Base-by-base conservation (phyloP, 2,797 vertebrate genomes). In the Phrynocephalus forsythii region DNA sequence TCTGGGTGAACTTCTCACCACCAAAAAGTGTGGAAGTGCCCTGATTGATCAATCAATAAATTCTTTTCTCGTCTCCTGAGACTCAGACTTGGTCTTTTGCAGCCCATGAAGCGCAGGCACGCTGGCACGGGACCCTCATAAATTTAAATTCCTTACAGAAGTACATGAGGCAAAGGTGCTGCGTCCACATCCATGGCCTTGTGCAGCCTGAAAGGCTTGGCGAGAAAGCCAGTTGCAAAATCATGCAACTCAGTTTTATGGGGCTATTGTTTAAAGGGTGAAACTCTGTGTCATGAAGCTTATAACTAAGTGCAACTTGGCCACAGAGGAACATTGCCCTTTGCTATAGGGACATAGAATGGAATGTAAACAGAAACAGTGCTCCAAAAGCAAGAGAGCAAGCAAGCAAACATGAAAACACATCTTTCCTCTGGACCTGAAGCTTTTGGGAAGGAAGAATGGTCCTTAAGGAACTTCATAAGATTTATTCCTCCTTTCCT, bases 341-440 rank as follows among this genome's bases (percentile, higher is more conserved):
- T 76, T 66, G n/a, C 83, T 48, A 0, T 2, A 1, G 33, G 38
- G 28, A 60, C 44, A 22, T 0, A 83, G 60, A 90, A 69, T 22
- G 67, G 24, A 73, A 48, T 15, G 15, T 87, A 82, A 85, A 18
- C 60, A 63, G 84, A 84, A 84, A 60, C 44, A 63, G 24, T 48
- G n/a, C 44, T 60, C 30, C 8, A 78, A 78, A 38, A 38, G 38
- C 24, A 72, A 33, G 33, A 33, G 33, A 9, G 1, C 18, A 63
- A 63, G 18, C 28, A 56, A 9, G 1, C 10, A 63, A 63, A 63
- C 28, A 33, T 33, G 33, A 33, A 50, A 26, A 9, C 9, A 7
- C 3, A 5, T 5, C 5, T 71, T 33, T 10, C 63, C 85, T 48
- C 18, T 24, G 4, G 20, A 48, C 13, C 38, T 73, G 63, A 78